A percentile compares a stretch with the other conserved stretches of the same genome.
Evolutionary conservation across 2,113 vertebrate species (phyloP).

Genomic region (Barbus barbus): DNA sequence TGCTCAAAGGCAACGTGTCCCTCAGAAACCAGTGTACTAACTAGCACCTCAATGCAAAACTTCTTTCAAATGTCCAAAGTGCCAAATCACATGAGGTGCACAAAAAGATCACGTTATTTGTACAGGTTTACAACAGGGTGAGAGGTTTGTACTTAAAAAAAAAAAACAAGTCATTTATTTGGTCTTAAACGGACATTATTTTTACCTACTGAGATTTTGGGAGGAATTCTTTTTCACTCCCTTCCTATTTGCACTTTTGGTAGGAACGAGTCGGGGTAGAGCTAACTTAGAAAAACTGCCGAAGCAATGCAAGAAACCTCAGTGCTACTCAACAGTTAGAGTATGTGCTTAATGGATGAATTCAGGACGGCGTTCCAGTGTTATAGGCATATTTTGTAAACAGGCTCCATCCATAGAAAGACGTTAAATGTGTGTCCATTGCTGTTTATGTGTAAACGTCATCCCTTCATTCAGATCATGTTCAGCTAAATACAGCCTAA

Average conservation of each 20-base stretch:
- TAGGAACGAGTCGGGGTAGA: constrained; percentile 14
- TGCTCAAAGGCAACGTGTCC: constrained; percentile 58
- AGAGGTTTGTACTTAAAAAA: constrained; percentile 72
- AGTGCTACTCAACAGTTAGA: not conserved
- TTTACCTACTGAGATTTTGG: constrained; percentile 52
- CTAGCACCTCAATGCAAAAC: constrained; percentile 79
- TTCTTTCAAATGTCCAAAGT: constrained; percentile 74
- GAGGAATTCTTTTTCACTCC: constrained; percentile 22
- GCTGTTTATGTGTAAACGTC: constrained; percentile 30
- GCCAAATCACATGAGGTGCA: constrained; percentile 73
- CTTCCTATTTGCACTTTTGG: constrained; percentile 47
- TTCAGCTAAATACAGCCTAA: constrained; percentile 19
- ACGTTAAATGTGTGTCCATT: constrained; percentile 12
- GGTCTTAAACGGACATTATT: constrained; percentile 72
- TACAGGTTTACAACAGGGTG: constrained; percentile 69
- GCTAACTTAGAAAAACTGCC: constrained; percentile 34
- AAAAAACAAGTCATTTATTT: constrained; percentile 65
- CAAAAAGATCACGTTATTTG: constrained; percentile 55
- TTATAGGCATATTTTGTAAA: constrained; percentile 7
- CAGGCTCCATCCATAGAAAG: not conserved
- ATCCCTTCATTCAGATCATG: not conserved
- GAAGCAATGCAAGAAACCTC: constrained; percentile 40
- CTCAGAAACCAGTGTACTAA: constrained; percentile 68
- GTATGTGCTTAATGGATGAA: not conserved
- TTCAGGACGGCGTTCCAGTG: constrained; percentile 8